Evolutionary conservation across 1,140 invertebrate genomes (phyloP), one percentile per base, ranked within the genome.

Genomic region (Teleogryllus occipitalis): DNA sequence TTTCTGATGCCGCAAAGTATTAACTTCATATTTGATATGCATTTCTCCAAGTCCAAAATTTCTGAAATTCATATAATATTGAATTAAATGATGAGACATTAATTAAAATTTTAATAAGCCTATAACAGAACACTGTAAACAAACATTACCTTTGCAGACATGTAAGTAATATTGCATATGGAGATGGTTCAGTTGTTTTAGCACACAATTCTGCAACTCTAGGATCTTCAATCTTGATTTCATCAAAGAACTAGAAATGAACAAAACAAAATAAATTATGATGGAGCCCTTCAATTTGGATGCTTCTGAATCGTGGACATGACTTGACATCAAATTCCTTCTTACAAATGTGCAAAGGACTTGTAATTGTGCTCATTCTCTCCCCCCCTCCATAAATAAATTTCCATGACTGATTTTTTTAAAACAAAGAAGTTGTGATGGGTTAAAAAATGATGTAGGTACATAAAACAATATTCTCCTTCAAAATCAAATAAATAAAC

Each of bases 111-210:
- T 14, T 65, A 65, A 65, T 14, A 65, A 65, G 54, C 0, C 10
- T 14, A 3, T 65, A 65, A 77, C 21, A 21, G 7, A 77, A 77
- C 12, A 21, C 6, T 77, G 12, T 21, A 39, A 77, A 47, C 78
- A 80, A 72, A 80, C 4, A 15, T 81, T 82, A 90, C 85, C 95
- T 90, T 87, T 97, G 94, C 65, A 98, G 87, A 85, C 97, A 98
- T 10, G 96, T 97, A 54, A 97, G 88, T 75, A 99, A 87, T 80
- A 98, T 96, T 81, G 96, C 93, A 87, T 97, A 97, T 1, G 97
- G 97, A 7, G 95, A 94, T 0, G 96, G 96, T 87, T 98, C 97
- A 72, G 96, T 97, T 4, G 96, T 95, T 87, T 97, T 97, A 46
- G 93, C 93, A 86, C 97, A 98, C 84, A 98, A 94, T 86, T 98